Evolutionary conservation across 2,888 invertebrate species (phyloP).

Genomic region (Lordiphosa andalusiaca): DNA sequence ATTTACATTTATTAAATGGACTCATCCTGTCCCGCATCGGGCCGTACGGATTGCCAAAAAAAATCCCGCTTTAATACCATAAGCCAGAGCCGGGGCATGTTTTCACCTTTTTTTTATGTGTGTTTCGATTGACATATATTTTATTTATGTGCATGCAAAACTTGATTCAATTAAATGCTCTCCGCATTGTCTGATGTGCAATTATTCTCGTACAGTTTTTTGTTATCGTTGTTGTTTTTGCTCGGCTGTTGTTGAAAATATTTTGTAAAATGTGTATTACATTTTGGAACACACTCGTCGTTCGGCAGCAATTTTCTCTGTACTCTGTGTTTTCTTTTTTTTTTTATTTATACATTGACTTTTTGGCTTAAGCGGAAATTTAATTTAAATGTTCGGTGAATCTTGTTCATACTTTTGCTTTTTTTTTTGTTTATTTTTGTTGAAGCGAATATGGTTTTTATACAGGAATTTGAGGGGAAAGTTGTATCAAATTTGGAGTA

Average conservation of each 20-base stretch:
- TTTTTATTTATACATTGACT: conserved; percentile 25
- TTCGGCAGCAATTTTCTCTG: neutral
- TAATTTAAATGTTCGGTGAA: conserved; percentile 34
- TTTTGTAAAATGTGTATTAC: conserved; percentile 25
- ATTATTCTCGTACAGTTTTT: conserved; percentile 28
- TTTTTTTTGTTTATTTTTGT: neutral
- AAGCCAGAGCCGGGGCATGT: conserved; percentile 7
- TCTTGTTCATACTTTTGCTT: conserved; percentile 2
- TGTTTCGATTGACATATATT: conserved; percentile 25
- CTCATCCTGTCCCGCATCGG: no score
- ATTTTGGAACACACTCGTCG: conserved; percentile 14
- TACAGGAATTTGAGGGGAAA: no score
- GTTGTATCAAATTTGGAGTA: no score
- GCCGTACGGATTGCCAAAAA: neutral
- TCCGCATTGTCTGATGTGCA: conserved; percentile 39
- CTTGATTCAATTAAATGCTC: conserved; percentile 51
- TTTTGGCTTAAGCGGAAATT: conserved; percentile 42
- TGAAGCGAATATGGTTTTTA: no score
- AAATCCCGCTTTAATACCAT: conserved; percentile 7
- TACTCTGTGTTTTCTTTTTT: no score
- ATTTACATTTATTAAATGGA: no score
- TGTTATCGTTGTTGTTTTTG: neutral
- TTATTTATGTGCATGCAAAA: conserved; percentile 41
- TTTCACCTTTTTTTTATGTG: neutral
- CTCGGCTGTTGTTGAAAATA: conserved; percentile 6